Conservation (phyloP, 2,888 invertebrate genomes). For the Heteropelma amictum region DNA sequence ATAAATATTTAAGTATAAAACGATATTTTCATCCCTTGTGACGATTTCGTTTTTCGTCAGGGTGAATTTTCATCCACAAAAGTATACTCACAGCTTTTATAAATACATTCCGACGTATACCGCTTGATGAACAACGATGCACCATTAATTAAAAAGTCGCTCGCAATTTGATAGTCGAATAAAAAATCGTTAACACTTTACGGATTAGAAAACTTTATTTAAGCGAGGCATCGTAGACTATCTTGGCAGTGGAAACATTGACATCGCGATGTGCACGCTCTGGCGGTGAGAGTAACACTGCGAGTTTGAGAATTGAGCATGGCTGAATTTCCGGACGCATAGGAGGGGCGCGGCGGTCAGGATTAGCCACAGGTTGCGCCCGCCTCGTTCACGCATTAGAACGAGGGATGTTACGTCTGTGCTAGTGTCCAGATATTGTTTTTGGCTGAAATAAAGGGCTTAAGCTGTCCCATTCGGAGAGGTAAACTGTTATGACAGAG, state of each 20-base stretch:
- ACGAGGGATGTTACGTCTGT: constrained; percentile 10
- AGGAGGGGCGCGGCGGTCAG: constrained; percentile 75
- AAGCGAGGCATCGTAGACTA: constrained; percentile 12
- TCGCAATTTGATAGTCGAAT: neutral
- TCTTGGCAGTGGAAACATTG: constrained; percentile 20
- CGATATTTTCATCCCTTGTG: no score
- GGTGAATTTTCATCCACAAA: neutral
- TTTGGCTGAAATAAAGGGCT: neutral
- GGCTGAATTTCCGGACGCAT: constrained; percentile 72
- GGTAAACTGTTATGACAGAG: neutral
- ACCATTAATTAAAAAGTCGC: neutral
- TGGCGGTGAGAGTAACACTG: constrained; percentile 73
- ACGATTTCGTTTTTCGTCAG: no score
- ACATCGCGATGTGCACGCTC: constrained; percentile 65
- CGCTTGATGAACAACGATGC: neutral
- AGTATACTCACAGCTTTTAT: constrained; percentile 35
- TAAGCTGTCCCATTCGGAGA: neutral
- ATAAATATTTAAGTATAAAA: no score
- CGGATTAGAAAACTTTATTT: neutral
- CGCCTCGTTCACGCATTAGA: constrained; percentile 64
- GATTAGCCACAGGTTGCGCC: constrained; percentile 77
- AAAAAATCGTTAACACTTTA: constrained; percentile 1
- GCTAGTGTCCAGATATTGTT: neutral
- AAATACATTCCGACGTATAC: constrained; percentile 12
- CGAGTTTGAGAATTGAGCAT: constrained; percentile 71